Evolutionary conservation across 2,113 vertebrate species (phyloP).

Genomic region (Arizona elegans): DNA sequence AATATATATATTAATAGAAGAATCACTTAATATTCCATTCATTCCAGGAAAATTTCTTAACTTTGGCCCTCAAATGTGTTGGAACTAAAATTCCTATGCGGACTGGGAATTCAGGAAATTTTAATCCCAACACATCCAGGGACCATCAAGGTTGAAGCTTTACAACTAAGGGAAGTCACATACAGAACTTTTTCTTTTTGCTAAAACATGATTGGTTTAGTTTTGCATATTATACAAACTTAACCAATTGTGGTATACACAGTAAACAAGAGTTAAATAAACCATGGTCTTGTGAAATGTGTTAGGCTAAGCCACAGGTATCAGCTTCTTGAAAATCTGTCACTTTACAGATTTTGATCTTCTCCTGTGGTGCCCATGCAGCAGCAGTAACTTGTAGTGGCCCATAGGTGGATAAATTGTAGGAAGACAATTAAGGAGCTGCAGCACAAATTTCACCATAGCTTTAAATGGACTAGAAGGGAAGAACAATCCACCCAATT

Average conservation of each 20-base stretch:
- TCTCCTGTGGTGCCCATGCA: not conserved
- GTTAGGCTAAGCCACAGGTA: not conserved
- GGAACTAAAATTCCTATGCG: not conserved
- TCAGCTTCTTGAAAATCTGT: not conserved
- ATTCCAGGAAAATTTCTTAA: conserved; percentile 20
- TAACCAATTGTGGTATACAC: not conserved
- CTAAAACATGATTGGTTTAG: not conserved
- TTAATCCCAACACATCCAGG: not conserved
- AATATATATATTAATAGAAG: conserved; percentile 56
- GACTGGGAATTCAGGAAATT: not conserved
- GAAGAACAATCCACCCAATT: not conserved
- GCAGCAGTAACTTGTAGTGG: not conserved
- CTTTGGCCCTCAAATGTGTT: not conserved
- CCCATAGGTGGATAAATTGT: not conserved
- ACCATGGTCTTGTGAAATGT: not conserved
- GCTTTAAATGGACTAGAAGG: not conserved
- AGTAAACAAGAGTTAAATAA: not conserved
- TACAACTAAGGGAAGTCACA: not conserved
- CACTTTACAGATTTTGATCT: not conserved
- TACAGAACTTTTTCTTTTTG: not conserved
- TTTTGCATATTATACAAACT: not conserved
- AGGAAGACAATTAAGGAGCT: not conserved
- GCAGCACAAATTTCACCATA: not conserved
- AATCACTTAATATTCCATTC: conserved; percentile 38
- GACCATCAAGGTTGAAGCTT: not conserved